Evolutionary conservation across 2,113 vertebrate species (phyloP), one percentile per base, ranked within the genome.

Genomic region (Zapornia atra): DNA sequence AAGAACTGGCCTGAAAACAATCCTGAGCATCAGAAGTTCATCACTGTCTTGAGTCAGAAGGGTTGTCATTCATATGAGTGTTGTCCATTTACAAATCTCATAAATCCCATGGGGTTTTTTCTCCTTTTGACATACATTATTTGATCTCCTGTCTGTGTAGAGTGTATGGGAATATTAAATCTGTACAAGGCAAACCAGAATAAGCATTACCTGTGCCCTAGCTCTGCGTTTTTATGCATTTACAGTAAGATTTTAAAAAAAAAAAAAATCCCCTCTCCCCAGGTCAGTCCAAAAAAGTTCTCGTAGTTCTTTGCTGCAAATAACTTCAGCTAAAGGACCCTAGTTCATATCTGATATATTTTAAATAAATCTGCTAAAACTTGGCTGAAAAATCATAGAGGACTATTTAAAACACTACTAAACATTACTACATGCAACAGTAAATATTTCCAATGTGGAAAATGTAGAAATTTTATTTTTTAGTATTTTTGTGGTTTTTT

Each of bases 81-180:
- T 33, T 82, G 15, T 63, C 50, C 18, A n/a, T 12, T n/a, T 59
- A 56, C 5, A 85, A 64, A 64, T 64, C 53, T 89, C 28, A 0
- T 70, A 34, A 68, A 31, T 72, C 26, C 5, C 2, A 5, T 7
- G 5, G 0, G 7, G 0, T 5, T 24, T 65, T 79, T 71, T 60
- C 8, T 68, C 10, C 7, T 75, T 90, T 69, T 61, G 44, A 36
- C 1, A 0, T 14, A 68, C 1, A 34, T 61, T 53, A 38, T 90
- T 64, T 88, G 25, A 72, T 16, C 4, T 84, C 8, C 24, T 72
- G 9, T 42, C 25, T 82, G 9, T 57, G 38, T 34, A 88, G 33
- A 87, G 15, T 6, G 5, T 31, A 4, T n/a, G 11, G 24, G 24
- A 88, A n/a, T 20, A 26, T 38, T 56, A 44, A 59, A 29, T 77